Conservation (phyloP, 2,113 vertebrate genomes). For the Peromyscus californicus region DNA sequence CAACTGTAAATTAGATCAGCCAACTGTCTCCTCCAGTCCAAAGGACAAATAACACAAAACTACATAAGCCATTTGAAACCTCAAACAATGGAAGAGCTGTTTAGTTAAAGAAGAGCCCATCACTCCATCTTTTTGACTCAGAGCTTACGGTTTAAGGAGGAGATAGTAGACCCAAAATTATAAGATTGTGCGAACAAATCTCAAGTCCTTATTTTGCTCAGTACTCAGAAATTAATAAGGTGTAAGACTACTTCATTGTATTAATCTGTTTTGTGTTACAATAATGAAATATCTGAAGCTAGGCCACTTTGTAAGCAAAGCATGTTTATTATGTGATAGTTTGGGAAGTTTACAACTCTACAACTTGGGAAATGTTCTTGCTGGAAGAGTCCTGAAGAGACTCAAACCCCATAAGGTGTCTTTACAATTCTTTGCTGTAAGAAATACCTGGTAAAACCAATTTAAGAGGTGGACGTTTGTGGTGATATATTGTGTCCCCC, state of each 20-base stretch:
- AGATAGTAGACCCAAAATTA: neutral
- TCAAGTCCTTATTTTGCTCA: neutral
- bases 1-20: neutral
- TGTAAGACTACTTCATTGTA: slow-evolving; percentile 24
- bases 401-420: neutral
- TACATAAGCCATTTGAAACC: neutral
- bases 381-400: too few species aligned
- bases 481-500: too few species aligned
- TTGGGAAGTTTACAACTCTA: neutral
- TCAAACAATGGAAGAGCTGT: neutral
- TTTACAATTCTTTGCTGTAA: neutral
- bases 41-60: neutral
- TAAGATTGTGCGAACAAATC: neutral
- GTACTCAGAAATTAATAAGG: slow-evolving; percentile 63
- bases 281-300: neutral
- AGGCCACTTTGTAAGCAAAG: neutral
- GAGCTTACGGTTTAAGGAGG: neutral
- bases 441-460: too few species aligned
- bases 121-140: neutral
- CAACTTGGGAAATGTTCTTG: neutral
- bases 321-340: neutral
- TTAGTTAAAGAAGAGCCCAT: neutral
- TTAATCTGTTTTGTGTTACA: neutral
- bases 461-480: neutral
- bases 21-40: neutral